A percentile compares a stretch with the other conserved stretches of the same genome.
Evolutionary conservation across 2,888 invertebrate species (phyloP).

Genomic region (Sepiola atlantica): DNA sequence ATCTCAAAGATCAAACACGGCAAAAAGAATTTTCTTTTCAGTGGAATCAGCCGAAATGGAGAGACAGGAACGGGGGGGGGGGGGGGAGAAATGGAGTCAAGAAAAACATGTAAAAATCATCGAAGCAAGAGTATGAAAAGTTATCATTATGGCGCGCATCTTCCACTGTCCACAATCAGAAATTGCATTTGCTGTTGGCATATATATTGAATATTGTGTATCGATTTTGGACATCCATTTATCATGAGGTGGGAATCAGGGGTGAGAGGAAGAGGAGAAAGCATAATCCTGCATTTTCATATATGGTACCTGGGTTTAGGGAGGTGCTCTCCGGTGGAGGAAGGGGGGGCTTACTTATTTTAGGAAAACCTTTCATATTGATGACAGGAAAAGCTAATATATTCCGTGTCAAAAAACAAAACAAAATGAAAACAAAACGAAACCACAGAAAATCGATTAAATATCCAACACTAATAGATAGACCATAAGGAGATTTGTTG

Average conservation of each 20-base stretch:
- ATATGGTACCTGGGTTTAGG: not conserved
- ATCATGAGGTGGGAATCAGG: not conserved
- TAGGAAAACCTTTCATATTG: not conserved
- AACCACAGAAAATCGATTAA: not conserved
- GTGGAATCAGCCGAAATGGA: not conserved
- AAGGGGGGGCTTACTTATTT: not conserved
- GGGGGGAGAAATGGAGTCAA: too few species aligned
- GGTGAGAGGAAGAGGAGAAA: not conserved
- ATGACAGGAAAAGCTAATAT: not conserved
- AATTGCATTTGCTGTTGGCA: not conserved
- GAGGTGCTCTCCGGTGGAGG: too few species aligned
- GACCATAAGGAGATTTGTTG: not conserved
- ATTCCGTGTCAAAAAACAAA: not conserved
- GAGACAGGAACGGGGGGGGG: too few species aligned
- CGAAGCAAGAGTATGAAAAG: not conserved
- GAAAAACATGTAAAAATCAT: not conserved
- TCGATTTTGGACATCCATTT: not conserved
- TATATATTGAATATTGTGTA: constrained; percentile 19
- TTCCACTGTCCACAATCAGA: not conserved
- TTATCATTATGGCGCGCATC: not conserved
- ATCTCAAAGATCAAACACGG: not conserved
- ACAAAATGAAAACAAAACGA: not conserved
- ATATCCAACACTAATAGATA: not conserved
- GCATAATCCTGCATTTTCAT: not conserved
- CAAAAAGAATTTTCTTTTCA: not conserved